Evolutionary conservation across 1,140 invertebrate genomes (phyloP), one percentile per base, ranked within the genome.

Genomic region (Plutomurus gul): DNA sequence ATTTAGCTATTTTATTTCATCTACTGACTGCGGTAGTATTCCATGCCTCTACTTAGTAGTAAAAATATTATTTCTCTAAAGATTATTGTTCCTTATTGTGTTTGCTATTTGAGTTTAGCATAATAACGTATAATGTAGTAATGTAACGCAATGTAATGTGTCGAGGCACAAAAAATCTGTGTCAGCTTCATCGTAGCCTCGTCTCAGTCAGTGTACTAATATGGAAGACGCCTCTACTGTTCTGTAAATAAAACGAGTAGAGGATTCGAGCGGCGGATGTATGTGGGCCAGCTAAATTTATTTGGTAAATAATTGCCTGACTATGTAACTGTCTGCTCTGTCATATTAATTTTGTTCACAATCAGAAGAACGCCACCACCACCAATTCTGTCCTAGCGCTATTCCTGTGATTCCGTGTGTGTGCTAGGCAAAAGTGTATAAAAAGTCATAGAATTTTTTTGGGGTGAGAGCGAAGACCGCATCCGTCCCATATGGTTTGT

Each of bases 261-360:
- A n/a, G 20, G 25, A n/a, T n/a, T n/a, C n/a, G n/a, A n/a, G n/a
- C n/a, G n/a, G n/a, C n/a, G 51, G 39, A 13, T 33, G 30, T 65
- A 65, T 65, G 56, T 65, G 56, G 56, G 56, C 56, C 56, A 65
- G 56, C 56, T 65, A 65, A 65, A 65, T 65, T 65, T 65, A 65
- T 65, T 65, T 65, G 56, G 27, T 33, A 65, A 65, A 65, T 65
- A 65, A 65, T 65, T 65, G 27, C 56, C 27, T 65, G 25, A 30
- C 56, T 65, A 65, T 65, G 56, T 65, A 65, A 65, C 56, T 65
- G 56, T 65, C 56, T 4, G n/a, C 56, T 33, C 56, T 65, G 56
- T 65, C 56, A 30, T 65, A 65, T 65, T 30, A 36, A 65, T 33
- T 33, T 33, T 65, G 11, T 8, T 33, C 56, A 36, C 30, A 7